phyloP scores from a whole-genome alignment of 2,113 vertebrate species.

The Tangachromis dhanisi region DNA sequence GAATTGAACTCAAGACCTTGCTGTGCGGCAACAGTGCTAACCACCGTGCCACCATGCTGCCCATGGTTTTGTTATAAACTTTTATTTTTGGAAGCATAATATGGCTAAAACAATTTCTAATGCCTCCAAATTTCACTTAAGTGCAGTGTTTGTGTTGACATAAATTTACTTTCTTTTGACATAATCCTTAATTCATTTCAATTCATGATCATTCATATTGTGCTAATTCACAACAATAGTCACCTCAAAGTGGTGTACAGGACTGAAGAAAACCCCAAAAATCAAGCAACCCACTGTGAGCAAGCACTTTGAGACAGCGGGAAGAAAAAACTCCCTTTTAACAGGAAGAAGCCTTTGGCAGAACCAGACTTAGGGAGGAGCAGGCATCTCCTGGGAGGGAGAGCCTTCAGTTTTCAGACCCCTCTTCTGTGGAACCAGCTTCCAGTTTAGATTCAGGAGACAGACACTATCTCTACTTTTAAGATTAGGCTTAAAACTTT shows the following conservation, averaged over 20 bases:
- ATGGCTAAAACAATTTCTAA: background rate
- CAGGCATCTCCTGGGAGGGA: background rate
- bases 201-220: background rate
- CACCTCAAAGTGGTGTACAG: background rate
- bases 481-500: too few species aligned
- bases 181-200: background rate
- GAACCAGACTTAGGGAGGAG: background rate
- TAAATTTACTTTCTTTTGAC: background rate
- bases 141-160: background rate
- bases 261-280: background rate
- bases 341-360: background rate
- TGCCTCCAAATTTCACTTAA: background rate
- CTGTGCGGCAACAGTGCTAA: background rate
- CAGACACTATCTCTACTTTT: too few species aligned
- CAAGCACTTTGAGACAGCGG: background rate
- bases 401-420: background rate
- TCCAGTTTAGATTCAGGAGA: too few species aligned
- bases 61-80: background rate
- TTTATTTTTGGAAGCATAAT: background rate
- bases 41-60: background rate
- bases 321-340: background rate
- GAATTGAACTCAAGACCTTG: background rate
- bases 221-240: background rate
- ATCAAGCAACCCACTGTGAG: background rate
- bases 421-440: background rate